phyloP scores from a whole-genome alignment of 2,113 vertebrate species.

The Periophthalmodon schlosseri region DNA sequence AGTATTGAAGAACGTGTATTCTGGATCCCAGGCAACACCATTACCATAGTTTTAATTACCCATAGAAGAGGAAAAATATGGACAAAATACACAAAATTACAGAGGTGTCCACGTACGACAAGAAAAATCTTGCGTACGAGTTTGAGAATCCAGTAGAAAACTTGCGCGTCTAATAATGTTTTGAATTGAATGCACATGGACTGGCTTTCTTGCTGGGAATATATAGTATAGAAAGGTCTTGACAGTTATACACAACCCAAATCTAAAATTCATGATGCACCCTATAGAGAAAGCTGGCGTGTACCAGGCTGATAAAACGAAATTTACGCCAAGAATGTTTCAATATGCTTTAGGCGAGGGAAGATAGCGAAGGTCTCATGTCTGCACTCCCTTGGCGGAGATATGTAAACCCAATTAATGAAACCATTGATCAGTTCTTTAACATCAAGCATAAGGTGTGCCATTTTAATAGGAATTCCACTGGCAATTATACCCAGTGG shows the following conservation, averaged over 20 bases:
- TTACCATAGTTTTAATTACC: too few species aligned
- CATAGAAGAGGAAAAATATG: too few species aligned
- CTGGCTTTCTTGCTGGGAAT: neutral
- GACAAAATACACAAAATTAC: too few species aligned
- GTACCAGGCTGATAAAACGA: slow-evolving; percentile 36
- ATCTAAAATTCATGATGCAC: neutral
- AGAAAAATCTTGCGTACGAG: too few species aligned
- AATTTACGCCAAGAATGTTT: neutral
- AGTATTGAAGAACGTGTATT: too few species aligned
- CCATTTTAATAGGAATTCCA: slow-evolving; percentile 58
- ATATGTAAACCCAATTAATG: slow-evolving; percentile 67
- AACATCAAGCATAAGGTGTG: slow-evolving; percentile 46
- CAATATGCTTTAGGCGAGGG: neutral
- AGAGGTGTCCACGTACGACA: too few species aligned
- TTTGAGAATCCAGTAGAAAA: too few species aligned
- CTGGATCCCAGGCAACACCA: too few species aligned
- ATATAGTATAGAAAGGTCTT: neutral
- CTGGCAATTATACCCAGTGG: slow-evolving; percentile 59
- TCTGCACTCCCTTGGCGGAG: slow-evolving; percentile 29
- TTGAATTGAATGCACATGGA: neutral
- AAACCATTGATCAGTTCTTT: slow-evolving; percentile 69
- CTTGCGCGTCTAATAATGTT: too few species aligned
- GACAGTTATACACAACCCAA: neutral
- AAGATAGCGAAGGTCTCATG: slow-evolving; percentile 32
- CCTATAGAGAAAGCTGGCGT: slow-evolving; percentile 18